Percentiles rank a stretch among this genome's conserved stretches.
Conservation (phyloP, 2,888 invertebrate species). For the Macrophya alboannulata region DNA sequence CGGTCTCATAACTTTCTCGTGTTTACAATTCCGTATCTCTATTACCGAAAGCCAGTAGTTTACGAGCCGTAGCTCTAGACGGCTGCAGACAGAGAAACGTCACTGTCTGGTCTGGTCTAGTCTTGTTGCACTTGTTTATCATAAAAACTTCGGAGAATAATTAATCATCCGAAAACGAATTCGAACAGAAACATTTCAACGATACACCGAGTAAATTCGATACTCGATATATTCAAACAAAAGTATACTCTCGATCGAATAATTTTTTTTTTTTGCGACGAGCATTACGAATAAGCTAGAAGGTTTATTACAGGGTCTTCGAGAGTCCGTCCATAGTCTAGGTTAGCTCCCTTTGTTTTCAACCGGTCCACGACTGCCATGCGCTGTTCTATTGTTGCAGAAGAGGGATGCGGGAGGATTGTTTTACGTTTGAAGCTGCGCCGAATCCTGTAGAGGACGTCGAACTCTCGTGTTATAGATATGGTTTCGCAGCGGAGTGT, state of each 20-base stretch:
- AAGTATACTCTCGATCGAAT: not conserved
- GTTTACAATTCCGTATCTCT: conserved; percentile 50
- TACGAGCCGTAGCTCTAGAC: conserved; percentile 14
- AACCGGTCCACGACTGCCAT: not conserved
- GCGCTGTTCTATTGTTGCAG: conserved; percentile 23
- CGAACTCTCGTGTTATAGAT: not conserved
- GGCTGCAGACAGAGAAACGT: conserved; percentile 5
- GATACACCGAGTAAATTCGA: not conserved
- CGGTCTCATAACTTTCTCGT: conserved; percentile 48
- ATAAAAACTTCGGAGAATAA: not conserved
- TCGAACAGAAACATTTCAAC: not conserved
- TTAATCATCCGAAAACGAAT: not conserved
- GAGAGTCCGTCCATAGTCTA: not conserved
- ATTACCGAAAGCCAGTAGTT: conserved; percentile 43
- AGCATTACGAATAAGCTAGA: not conserved
- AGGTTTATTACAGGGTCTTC: not conserved
- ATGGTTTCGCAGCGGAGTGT: conserved; percentile 7
- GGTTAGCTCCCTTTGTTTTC: conserved; percentile 28
- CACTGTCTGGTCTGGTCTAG: not conserved
- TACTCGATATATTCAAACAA: not conserved
- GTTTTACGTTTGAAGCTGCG: conserved; percentile 25
- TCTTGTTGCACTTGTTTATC: not conserved
- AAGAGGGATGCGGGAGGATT: conserved; percentile 54
- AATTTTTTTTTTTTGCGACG: not conserved
- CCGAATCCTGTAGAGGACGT: conserved; percentile 32